Evolutionary conservation across 2,113 vertebrate genomes (phyloP), one percentile per base, ranked within the genome.

Genomic region (Indicator indicator): DNA sequence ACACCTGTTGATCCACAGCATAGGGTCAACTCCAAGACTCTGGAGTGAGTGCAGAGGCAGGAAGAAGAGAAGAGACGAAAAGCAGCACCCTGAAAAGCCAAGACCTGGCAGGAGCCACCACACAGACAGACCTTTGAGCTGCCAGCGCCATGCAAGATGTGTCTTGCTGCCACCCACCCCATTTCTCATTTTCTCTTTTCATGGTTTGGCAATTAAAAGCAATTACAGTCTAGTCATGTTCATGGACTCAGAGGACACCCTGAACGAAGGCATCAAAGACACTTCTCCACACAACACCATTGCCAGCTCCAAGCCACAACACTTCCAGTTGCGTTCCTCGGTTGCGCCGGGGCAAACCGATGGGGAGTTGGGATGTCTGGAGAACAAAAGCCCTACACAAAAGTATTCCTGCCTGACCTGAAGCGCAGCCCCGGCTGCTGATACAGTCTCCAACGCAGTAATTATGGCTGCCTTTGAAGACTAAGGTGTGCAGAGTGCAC

Each of bases 381-480:
- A 89, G 81, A 94, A 95, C 84, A 97, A 86, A 89, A 95, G 69
- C 44, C 0, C 85, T 20, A 18, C 89, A 65, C 78, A 88, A 32
- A 87, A 83, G 32, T 36, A 48, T 68, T 89, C 89, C 82, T 94
- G 94, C 87, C 82, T 2, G n/a, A 92, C 93, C 77, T 10, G 91
- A 91, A 88, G 23, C 78, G 2, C 65, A 73, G 89, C 83, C 86
- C 87, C 17, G 72, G 40, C 84, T 81, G 78, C 88, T 77, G 88
- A 88, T 95, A 89, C 84, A 85, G 86, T 76, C 95, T 93, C 94
- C 71, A 94, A 71, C 13, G 36, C 76, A 16, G 65, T 92, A 96
- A 96, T 96, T 96, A 95, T 17, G 32, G 54, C 86, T 50, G 75
- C 36, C 96, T 97, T 96, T 96, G 94, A 97, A 96, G 95, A 36